Evolutionary conservation across 2,888 invertebrate species (phyloP).

Genomic region (Calliscelio sp.): DNA sequence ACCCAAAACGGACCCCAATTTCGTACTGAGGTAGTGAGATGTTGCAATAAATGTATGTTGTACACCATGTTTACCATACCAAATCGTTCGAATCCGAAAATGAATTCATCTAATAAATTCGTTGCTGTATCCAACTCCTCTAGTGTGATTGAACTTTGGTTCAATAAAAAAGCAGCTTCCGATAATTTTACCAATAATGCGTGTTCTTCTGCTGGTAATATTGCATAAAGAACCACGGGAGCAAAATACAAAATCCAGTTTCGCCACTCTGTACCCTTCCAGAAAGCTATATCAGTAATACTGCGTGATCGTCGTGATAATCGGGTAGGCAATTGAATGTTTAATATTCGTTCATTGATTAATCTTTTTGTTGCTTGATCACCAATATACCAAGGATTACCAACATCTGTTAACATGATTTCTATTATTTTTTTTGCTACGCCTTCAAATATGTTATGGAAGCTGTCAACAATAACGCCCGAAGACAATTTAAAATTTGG

Average conservation of each 20-base stretch:
- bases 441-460: slow-evolving; percentile 17
- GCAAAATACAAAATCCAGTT: slow-evolving; percentile 47
- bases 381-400: neutral
- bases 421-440: slow-evolving; percentile 8
- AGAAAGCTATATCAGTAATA: neutral
- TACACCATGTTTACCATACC: slow-evolving; percentile 25
- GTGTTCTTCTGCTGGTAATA: neutral
- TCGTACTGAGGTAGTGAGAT: slow-evolving; percentile 14
- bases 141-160: slow-evolving; percentile 10
- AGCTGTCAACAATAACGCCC: slow-evolving; percentile 24
- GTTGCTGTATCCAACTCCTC: slow-evolving; percentile 18
- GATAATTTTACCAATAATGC: slow-evolving; percentile 12
- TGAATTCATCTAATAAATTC: slow-evolving; percentile 7
- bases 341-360: neutral
- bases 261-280: slow-evolving; percentile 48
- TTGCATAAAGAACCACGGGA: neutral
- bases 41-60: slow-evolving; percentile 37
- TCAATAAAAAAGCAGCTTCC: slow-evolving; percentile 19
- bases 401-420: neutral
- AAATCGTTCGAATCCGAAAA: slow-evolving; percentile 18
- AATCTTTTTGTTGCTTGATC: neutral
- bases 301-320: neutral
- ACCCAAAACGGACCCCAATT: slow-evolving; percentile 56
- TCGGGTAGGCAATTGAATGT: neutral
- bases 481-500: slow-evolving; percentile 1